These are phyloP conservation scores for Apodemia mormo DNA, from an alignment of 2,888 invertebrate species.

Conservation along the genomic window DNA sequence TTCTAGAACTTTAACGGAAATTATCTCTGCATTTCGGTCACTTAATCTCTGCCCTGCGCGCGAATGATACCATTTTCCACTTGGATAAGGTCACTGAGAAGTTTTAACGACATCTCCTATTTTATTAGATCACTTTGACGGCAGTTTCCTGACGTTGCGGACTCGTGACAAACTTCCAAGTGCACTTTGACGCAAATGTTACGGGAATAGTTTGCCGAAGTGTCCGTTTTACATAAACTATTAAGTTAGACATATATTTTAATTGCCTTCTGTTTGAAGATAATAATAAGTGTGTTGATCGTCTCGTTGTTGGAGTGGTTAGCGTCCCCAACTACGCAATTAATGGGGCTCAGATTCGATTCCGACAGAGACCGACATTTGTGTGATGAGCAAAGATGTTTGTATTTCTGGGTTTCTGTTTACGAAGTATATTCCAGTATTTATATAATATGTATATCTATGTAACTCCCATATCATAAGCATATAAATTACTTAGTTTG, in stretches of 20 bases:
- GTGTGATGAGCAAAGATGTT: too few species aligned
- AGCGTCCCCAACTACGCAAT: too few species aligned
- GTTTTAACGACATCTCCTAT: conserved; percentile 17
- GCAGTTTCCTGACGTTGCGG: conserved; percentile 21
- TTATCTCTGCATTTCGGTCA: conserved; percentile 7
- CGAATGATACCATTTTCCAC: conserved; percentile 8
- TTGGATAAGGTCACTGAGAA: conserved; percentile 10
- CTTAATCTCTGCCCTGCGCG: conserved; percentile 1
- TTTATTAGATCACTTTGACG: conserved; percentile 18
- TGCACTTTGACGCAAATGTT: conserved; percentile 26
- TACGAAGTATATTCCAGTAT: too few species aligned
- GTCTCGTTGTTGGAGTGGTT: too few species aligned
- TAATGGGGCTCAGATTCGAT: too few species aligned
- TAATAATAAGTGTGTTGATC: too few species aligned
- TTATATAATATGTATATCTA: too few species aligned
- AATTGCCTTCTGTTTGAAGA: too few species aligned
- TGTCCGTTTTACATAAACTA: background rate
- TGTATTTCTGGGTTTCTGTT: too few species aligned
- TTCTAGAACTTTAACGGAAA: background rate
- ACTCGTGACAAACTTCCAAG: conserved; percentile 28
- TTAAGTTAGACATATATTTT: background rate
- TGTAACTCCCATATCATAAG: too few species aligned
- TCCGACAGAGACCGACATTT: too few species aligned
- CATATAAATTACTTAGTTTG: too few species aligned
- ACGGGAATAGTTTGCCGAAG: background rate